Evolutionary conservation across 2,797 vertebrate genomes (phyloP).

Genomic region (Limosa lapponica): DNA sequence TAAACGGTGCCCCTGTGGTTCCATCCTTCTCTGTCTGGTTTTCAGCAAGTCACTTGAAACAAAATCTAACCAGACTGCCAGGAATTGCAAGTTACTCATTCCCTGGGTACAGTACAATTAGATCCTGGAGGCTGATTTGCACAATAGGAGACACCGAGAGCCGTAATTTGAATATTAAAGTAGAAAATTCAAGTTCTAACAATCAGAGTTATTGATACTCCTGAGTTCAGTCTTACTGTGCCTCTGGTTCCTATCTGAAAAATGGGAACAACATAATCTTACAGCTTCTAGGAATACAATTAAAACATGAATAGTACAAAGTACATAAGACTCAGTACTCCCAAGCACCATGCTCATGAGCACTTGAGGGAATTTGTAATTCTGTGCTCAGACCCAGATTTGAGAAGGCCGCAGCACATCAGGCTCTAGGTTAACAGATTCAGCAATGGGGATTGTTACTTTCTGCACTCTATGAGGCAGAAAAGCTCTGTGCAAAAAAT

Average conservation of each 20-base stretch:
- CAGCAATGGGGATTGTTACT: fast-evolving
- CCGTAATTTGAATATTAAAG: neutral
- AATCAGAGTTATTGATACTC: neutral
- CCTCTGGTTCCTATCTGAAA: neutral
- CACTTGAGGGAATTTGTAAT: neutral
- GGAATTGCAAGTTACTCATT: neutral
- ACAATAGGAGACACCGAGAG: neutral
- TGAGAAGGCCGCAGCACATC: neutral
- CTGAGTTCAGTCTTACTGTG: neutral
- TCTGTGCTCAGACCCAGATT: neutral
- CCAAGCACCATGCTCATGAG: neutral
- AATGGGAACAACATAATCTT: neutral
- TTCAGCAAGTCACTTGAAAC: neutral
- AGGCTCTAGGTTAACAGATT: neutral
- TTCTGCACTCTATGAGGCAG: neutral
- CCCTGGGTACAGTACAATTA: neutral
- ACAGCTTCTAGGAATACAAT: neutral
- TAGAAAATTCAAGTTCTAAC: neutral
- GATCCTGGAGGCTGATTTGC: neutral
- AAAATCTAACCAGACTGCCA: neutral
- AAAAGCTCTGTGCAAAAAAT: neutral
- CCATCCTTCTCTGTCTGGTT: neutral
- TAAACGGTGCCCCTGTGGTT: neutral
- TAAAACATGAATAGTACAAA: neutral
- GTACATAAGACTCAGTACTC: neutral